A percentile compares a stretch with the other conserved stretches of the same genome.
phyloP scores from a whole-genome alignment of 2,113 vertebrate species.

The Rhea americana region DNA sequence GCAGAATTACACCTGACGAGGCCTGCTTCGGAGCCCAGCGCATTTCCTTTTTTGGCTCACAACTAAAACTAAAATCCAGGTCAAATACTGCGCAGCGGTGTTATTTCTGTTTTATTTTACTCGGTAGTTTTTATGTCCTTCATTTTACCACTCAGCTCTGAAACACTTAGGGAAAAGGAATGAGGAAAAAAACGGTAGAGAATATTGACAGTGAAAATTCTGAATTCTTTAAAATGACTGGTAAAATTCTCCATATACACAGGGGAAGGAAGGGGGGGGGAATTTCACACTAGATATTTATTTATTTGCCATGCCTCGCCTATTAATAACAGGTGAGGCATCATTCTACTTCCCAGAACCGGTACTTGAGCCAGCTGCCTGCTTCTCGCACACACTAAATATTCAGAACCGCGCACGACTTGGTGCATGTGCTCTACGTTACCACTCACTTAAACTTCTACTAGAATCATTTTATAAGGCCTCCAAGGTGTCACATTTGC shows the following conservation, averaged over 20 bases:
- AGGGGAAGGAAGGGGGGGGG: neutral
- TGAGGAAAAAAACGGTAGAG: neutral
- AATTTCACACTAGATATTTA: constrained; percentile 15
- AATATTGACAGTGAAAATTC: neutral
- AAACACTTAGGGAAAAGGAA: neutral
- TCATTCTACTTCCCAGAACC: neutral
- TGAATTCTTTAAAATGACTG: neutral
- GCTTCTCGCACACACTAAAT: neutral
- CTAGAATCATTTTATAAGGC: constrained; percentile 33
- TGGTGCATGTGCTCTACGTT: neutral
- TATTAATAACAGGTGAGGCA: constrained; percentile 38
- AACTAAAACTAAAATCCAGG: constrained; percentile 20
- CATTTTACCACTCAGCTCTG: neutral
- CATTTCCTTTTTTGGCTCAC: neutral
- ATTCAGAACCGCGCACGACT: neutral
- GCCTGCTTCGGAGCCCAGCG: neutral
- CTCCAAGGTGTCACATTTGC: constrained; percentile 29
- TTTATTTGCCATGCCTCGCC: constrained; percentile 28
- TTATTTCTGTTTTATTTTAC: constrained; percentile 30
- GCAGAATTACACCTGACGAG: neutral
- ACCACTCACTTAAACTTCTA: constrained; percentile 40
- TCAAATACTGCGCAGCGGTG: neutral
- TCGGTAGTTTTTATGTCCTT: neutral
- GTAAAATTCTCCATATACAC: neutral
- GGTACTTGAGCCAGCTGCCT: neutral